Percentiles rank a stretch among this genome's conserved stretches.
These are phyloP conservation scores for Thunnus thynnus DNA, from an alignment of 2,113 vertebrate species.

Conservation along the genomic window DNA sequence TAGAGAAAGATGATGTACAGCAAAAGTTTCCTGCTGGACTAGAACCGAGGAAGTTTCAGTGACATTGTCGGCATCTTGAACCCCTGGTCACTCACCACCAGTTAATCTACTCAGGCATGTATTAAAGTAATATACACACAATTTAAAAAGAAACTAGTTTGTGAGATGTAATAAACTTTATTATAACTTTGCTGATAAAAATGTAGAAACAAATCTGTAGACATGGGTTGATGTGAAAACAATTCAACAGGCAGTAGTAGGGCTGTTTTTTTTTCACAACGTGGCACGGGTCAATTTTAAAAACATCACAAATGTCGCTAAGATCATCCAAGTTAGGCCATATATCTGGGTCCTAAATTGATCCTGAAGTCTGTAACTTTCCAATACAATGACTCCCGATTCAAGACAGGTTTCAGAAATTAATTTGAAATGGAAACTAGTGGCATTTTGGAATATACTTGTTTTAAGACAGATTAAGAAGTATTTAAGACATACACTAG, in stretches of 20 bases:
- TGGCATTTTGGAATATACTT: neutral
- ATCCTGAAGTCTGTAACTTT: neutral
- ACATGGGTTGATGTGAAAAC: conserved; percentile 52
- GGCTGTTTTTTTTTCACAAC: conserved; percentile 1
- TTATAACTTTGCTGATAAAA: conserved; percentile 67
- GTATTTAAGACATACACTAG: neutral
- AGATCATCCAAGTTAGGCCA: neutral
- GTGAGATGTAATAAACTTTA: conserved; percentile 58
- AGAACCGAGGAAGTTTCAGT: no score
- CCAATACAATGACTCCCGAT: neutral
- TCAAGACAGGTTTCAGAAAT: conserved; percentile 6
- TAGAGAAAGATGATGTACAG: no score
- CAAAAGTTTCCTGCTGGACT: no score
- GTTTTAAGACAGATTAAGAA: neutral
- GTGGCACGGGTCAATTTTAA: conserved; percentile 10
- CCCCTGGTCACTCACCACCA: no score
- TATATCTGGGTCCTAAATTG: neutral
- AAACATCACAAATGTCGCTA: conserved; percentile 5
- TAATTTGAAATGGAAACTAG: neutral
- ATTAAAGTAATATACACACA: neutral
- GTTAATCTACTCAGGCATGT: neutral
- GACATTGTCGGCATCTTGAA: no score
- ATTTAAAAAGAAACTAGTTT: conserved; percentile 3
- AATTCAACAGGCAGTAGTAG: conserved; percentile 35
- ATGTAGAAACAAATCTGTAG: conserved; percentile 52